Evolutionary conservation across 2,888 invertebrate genomes (phyloP), one percentile per base, ranked within the genome.

Genomic region (Nycteola revayana): DNA sequence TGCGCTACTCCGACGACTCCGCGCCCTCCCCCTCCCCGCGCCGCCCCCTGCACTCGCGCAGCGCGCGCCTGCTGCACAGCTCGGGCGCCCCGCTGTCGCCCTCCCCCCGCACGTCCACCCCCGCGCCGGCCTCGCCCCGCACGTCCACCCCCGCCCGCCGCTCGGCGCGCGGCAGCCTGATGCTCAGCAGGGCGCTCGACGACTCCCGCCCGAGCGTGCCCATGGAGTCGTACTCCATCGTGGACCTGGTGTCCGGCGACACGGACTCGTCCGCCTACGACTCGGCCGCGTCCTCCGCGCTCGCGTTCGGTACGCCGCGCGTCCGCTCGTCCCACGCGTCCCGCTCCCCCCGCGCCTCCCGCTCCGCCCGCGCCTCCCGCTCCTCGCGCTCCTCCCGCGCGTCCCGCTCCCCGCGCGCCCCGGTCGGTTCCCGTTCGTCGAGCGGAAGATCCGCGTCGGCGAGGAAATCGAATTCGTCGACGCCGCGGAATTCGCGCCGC

Each of bases 211-310:
- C n/a, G n/a, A n/a, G n/a, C 29, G 29, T 5, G 9, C 10, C n/a
- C 10, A 32, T 74, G 9, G 82, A 85, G 28, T 62, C 79, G 0
- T 85, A 83, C 43, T 84, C 87, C 0, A 73, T 85, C 1, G 84
- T 86, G 0, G 86, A 87, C 38, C 49, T 86, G 3, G 76, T 86
- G 0, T 83, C 85, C 0, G 30, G 68, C 0, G 76, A 79, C 28
- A 71, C 76, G 0, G 60, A 59, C n/a, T 28, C 53, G 0, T 79
- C 85, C 0, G 50, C 71, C 1, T 84, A 86, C 31, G 52, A 65
- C 10, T 82, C 83, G 0, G 68, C 62, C 0, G 67, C 49, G 1
- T 75, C 80, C 1, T 21, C 47, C 11, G 51, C 42, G 7, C 59
- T 62, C 2, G 33, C 56, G 0, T 78, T 66, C 29, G 72, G 59